Evolutionary conservation across 2,113 vertebrate species (phyloP).

Genomic region (Theropithecus gelada): DNA sequence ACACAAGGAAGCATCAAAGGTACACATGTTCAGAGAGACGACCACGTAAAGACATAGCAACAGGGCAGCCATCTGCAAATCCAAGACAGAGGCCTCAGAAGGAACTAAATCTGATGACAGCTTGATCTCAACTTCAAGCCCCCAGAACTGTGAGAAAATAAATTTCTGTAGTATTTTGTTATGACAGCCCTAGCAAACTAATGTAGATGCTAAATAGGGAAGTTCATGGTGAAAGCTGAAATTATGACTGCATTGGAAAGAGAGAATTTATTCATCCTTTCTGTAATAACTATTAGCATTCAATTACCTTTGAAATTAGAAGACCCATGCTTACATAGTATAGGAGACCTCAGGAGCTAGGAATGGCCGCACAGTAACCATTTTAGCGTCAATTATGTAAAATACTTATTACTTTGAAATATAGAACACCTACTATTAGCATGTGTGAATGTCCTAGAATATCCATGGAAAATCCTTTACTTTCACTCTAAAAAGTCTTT

Average conservation of each 20-base stretch:
- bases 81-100: neutral
- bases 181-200: neutral
- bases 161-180: neutral
- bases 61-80: neutral
- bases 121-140: neutral
- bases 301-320: neutral
- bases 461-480: neutral
- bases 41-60: neutral
- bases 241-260: neutral
- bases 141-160: neutral
- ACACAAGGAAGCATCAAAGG: neutral
- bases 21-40: neutral
- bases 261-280: neutral
- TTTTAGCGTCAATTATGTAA: neutral
- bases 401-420: neutral
- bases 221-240: neutral
- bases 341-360: neutral
- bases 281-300: neutral
- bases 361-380: neutral
- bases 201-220: neutral
- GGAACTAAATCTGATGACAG: neutral
- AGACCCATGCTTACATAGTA: neutral
- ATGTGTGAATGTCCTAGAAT: neutral
- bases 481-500: neutral
- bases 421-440: neutral